phyloP scores from a whole-genome alignment of 2,113 vertebrate genomes.

The Dryoscopus gambensis region DNA sequence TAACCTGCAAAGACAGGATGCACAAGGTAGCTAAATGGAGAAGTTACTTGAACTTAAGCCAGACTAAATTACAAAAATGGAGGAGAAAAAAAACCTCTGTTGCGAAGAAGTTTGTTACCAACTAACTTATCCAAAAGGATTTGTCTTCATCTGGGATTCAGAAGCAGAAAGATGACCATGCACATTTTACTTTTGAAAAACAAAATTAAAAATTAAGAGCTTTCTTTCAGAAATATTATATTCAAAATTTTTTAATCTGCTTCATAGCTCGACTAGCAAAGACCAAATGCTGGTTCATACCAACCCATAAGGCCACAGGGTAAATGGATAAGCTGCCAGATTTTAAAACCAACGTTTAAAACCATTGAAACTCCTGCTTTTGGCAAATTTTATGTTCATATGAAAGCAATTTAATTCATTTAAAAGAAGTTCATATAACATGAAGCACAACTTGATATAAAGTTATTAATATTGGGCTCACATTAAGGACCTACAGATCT shows the following conservation, averaged over 20 bases:
- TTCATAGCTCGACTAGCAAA: background rate
- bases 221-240: background rate
- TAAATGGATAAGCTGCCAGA: background rate
- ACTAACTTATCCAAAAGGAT: background rate
- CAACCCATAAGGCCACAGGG: background rate
- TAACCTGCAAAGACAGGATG: conserved; percentile 49
- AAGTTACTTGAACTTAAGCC: conserved; percentile 28
- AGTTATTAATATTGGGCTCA: background rate
- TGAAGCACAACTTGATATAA: background rate
- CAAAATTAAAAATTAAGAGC: background rate
- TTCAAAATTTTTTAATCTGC: background rate
- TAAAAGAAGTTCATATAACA: background rate
- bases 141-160: background rate
- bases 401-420: background rate
- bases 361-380: background rate
- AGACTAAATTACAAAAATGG: conserved; percentile 18
- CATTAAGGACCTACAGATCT: background rate
- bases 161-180: background rate
- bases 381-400: background rate
- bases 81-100: conserved; percentile 22
- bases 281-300: background rate
- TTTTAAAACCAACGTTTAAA: background rate
- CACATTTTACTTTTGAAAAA: background rate
- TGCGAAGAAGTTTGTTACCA: background rate
- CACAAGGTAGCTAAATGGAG: background rate